Evolutionary conservation across 2,888 invertebrate species (phyloP), one percentile per base, ranked within the genome.

Genomic region (Sarcophaga carnaria): DNA sequence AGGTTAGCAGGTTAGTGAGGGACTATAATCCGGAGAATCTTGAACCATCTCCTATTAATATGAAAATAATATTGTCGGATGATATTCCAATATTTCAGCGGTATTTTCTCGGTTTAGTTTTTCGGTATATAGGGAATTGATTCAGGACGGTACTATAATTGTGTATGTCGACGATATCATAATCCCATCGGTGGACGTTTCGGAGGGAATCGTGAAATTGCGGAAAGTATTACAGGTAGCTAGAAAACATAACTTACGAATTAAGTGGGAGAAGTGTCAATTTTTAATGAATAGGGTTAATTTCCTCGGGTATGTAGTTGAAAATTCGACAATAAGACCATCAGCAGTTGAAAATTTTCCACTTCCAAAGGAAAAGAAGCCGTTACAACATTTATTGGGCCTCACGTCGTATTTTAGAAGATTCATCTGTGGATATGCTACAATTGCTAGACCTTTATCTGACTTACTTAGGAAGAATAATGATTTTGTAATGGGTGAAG

Each of bases 181-280:
- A 27, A 27, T 89, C 10, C 85, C 85, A 59, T 64, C 88, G 2
- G 70, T 75, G 59, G 63, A 82, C 75, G 82, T 83, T 69, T 14
- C 11, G 14, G 49, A 49, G 3, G 11, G 49, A 11, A 49, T 49
- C 14, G 49, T 12, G 12, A 49, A 49, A 49, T 60, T 88, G 25
- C 14, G 59, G 8, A 11, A 45, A 20, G 85, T 88, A 0, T 62
- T 88, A 64, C 4, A 64, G 5, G 60, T 72, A 12, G 88, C 88
- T 11, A 62, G 80, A 4, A 49, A 72, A 25, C 72, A 83, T 17
- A 85, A 84, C 3, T 66, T 88, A 22, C 69, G 69, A 12, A 86
- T 88, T 0, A 88, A 88, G 14, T 88, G 88, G 88, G 47, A 22
- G 6, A 89, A 89, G 25, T 89, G 88, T n/a, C 86, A 88, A 49